Conservation (phyloP, 2,888 invertebrate species). For the Gari tellinella region DNA sequence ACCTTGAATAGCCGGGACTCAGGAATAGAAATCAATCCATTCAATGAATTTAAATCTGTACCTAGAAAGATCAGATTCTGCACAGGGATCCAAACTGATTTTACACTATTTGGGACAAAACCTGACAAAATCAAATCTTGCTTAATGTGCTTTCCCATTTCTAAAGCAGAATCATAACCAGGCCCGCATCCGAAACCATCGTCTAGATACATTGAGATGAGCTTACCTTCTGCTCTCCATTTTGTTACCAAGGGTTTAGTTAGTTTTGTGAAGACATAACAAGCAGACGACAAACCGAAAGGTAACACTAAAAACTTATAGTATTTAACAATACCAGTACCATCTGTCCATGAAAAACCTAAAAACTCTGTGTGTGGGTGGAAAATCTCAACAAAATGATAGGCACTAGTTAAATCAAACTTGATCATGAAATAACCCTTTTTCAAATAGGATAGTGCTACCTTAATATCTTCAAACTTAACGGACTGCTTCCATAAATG, state of each 20-base stretch:
- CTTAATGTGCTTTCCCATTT: conserved; percentile 20
- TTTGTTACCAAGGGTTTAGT: conserved; percentile 34
- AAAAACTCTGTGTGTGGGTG: conserved; percentile 27
- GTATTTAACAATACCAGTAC: neutral
- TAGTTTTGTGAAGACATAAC: conserved; percentile 34
- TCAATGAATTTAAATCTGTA: conserved; percentile 9
- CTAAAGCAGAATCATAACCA: neutral
- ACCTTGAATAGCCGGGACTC: conserved; percentile 17
- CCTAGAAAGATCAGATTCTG: conserved; percentile 31
- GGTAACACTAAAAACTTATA: conserved; percentile 31
- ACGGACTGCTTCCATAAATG: conserved; percentile 29
- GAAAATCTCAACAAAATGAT: conserved; percentile 40
- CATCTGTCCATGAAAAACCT: conserved; percentile 14
- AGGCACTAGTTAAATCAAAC: conserved; percentile 36
- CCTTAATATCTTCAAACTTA: conserved; percentile 29
- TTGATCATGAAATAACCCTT: conserved; percentile 25
- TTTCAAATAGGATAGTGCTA: conserved; percentile 21
- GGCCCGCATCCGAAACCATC: conserved; percentile 35
- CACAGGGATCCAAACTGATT: conserved; percentile 36
- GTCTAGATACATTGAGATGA: conserved; percentile 35
- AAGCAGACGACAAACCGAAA: conserved; percentile 25
- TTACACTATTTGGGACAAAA: conserved; percentile 38
- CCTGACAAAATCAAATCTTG: conserved; percentile 25
- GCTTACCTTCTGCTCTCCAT: conserved; percentile 33
- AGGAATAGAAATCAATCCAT: conserved; percentile 21